Base-by-base conservation (phyloP, 1,140 invertebrate genomes). In the Monomorium pharaonis region DNA sequence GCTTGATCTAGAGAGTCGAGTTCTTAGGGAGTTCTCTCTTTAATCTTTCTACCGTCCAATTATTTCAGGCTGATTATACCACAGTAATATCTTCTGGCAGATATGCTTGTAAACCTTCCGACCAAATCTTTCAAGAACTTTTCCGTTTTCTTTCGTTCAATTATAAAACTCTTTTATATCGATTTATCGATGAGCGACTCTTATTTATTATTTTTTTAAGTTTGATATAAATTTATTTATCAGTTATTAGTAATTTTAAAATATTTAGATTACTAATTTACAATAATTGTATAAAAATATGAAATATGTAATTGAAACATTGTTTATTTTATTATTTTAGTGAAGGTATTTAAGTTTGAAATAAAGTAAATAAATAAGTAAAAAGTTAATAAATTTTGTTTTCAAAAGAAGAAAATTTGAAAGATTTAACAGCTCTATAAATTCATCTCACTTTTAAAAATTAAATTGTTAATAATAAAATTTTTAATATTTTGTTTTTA, bases 21-120 rank as follows among this genome's bases (percentile, higher is more conserved):
- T 63, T 87, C 49, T 67, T 72, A 74, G 63, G 84, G 75, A 84
- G 70, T 87, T 70, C 27, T 90, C 89, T 92, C 91, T 93, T 92
- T 93, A 92, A 92, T 93, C 92, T 93, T 90, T 87, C 88, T 89
- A 91, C 91, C 91, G 90, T 92, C 91, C 88, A 93, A 92, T 93
- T 92, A 93, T 92, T 86, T 77, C 70, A 75, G 51, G 86, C 69
- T 37, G n/a, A 90, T 88, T 88, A 91, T 87, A 88, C 86, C 88
- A 87, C 86, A 88, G 86, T 89, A 88, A 89, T 88, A 63, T 88
- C 72, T 76, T 83, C 37, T 84, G 44, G 14, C 49, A 72, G 81
- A 33, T 89, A 90, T 89, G 89, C 89, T 74, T 75, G 83, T 10
- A 87, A 91, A 92, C 87, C 91, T 37, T 37, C 37, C 37, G 37